Conservation (phyloP, 1,140 invertebrate genomes). For the Papilio polytes region DNA sequence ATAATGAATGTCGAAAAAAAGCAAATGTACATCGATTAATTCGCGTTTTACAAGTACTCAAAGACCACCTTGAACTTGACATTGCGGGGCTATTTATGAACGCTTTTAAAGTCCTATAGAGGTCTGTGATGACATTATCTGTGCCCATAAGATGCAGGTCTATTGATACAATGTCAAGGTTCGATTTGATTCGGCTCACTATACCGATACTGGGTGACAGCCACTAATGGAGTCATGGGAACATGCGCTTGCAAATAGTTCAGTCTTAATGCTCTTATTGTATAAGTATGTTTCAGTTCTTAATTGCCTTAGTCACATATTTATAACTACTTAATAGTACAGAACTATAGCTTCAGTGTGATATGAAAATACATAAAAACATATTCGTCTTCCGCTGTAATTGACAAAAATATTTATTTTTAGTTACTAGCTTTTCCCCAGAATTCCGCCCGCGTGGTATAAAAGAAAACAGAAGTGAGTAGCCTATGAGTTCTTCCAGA, state of each 20-base stretch:
- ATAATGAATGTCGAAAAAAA: no score
- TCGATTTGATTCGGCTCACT: slow-evolving; percentile 57
- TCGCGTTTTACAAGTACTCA: background rate
- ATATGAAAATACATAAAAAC: no score
- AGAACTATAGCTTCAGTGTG: no score
- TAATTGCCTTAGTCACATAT: background rate
- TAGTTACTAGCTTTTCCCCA: no score
- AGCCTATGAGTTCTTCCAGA: no score
- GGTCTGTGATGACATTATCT: slow-evolving; percentile 64
- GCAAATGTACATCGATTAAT: background rate
- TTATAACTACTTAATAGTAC: no score
- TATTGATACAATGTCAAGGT: slow-evolving; percentile 62
- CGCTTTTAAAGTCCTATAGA: slow-evolving; percentile 57
- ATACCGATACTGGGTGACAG: slow-evolving; percentile 61
- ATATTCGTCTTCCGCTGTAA: no score
- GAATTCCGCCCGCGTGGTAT: no score
- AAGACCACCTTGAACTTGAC: slow-evolving; percentile 43
- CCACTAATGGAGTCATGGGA: slow-evolving; percentile 73
- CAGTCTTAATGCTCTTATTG: slow-evolving; percentile 6
- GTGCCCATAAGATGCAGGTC: slow-evolving; percentile 56
- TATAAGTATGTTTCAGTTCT: background rate
- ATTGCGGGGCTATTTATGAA: slow-evolving; percentile 58
- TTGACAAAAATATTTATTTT: no score
- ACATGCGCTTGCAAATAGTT: slow-evolving; percentile 43
- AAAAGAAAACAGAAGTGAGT: no score